Percentiles rank a stretch among this genome's conserved stretches.
Evolutionary conservation across 2,113 vertebrate species (phyloP).

Genomic region (Chaetorhynchus papuensis): DNA sequence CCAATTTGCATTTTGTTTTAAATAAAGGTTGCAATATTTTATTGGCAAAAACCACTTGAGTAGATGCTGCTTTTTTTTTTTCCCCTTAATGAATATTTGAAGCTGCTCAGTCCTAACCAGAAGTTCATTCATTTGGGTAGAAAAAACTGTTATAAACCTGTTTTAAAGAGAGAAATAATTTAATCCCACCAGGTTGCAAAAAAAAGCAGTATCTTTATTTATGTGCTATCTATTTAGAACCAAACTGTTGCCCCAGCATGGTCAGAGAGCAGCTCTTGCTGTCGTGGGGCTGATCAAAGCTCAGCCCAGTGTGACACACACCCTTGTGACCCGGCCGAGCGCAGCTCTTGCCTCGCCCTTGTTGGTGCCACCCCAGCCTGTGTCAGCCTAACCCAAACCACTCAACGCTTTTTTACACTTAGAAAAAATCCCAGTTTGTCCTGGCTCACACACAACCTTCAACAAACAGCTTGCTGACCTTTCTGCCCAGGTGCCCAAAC

Average conservation of each 20-base stretch:
- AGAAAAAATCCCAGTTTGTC: background rate
- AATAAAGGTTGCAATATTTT: conserved; percentile 84
- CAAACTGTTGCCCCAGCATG: fast-evolving
- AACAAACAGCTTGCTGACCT: background rate
- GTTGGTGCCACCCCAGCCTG: background rate
- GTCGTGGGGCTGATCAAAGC: background rate
- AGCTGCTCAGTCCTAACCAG: background rate
- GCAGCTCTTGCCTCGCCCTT: background rate
- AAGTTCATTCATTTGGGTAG: background rate
- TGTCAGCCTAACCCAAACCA: background rate
- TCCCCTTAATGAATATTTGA: background rate
- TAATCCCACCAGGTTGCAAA: background rate
- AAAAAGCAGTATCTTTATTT: background rate
- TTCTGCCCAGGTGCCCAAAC: background rate
- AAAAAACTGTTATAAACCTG: background rate
- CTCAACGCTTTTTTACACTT: background rate
- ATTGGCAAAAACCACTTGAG: conserved; percentile 64
- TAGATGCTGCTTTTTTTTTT: background rate
- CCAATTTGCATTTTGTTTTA: conserved; percentile 79
- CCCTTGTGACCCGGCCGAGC: fast-evolving
- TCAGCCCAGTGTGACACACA: background rate
- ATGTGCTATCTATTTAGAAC: background rate
- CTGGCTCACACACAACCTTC: background rate
- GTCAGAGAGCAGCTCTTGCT: background rate
- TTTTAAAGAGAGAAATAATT: background rate